phyloP scores from a whole-genome alignment of 2,113 vertebrate genomes.

The Copsychus sechellarum region DNA sequence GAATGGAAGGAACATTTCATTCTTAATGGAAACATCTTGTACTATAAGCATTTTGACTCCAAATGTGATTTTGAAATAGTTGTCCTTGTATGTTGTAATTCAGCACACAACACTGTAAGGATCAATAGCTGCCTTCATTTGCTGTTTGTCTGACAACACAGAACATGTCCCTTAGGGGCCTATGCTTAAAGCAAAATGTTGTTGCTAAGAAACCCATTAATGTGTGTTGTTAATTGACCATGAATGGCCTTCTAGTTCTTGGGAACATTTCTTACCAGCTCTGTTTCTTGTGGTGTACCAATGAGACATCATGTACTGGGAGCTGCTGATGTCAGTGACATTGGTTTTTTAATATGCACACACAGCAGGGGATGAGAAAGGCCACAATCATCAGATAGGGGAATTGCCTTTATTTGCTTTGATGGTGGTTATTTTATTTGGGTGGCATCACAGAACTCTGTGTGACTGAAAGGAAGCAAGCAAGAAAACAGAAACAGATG shows the following conservation, averaged over 20 bases:
- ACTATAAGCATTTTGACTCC: not conserved
- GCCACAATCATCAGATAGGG: not conserved
- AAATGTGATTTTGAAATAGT: not conserved
- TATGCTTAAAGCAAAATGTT: constrained; percentile 15
- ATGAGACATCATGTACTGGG: constrained; percentile 4
- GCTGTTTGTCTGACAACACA: constrained; percentile 28
- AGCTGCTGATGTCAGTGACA: constrained; percentile 28
- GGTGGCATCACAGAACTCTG: not conserved
- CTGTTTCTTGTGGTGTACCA: constrained; percentile 4
- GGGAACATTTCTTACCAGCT: constrained; percentile 38
- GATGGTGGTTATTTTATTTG: not conserved
- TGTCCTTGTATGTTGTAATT: not conserved
- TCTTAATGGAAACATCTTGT: not conserved
- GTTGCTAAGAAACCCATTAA: constrained; percentile 50
- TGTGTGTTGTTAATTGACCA: constrained; percentile 23
- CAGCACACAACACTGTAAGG: not conserved
- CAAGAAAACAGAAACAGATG: not conserved
- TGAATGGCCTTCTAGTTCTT: constrained; percentile 8
- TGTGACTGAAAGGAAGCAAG: not conserved
- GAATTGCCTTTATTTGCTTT: constrained; percentile 31
- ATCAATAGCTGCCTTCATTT: constrained; percentile 31
- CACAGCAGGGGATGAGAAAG: not conserved
- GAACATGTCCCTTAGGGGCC: not conserved
- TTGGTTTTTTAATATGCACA: not conserved
- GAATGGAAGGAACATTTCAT: not conserved